Conservation (phyloP, 1,140 invertebrate species). For the Polyergus mexicanus region DNA sequence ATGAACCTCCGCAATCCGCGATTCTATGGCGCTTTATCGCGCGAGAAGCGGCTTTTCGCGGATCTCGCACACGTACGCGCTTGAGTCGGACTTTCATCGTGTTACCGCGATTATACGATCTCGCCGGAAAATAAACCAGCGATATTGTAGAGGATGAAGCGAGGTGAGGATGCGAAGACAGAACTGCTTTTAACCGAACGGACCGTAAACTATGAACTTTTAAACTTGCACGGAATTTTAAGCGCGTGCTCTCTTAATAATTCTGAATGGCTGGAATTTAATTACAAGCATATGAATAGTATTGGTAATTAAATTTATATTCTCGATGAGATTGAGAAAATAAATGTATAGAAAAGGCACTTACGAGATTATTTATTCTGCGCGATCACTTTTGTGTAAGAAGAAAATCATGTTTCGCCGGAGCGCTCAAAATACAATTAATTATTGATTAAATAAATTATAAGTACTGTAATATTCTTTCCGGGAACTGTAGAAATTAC, state of each 20-base stretch:
- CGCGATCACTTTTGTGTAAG: neutral
- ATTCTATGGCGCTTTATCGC: conserved; percentile 58
- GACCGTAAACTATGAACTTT: conserved; percentile 25
- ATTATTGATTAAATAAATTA: conserved; percentile 1
- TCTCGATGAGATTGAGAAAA: neutral
- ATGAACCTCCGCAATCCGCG: neutral
- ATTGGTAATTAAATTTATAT: neutral
- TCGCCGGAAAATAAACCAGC: conserved; percentile 45
- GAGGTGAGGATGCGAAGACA: neutral
- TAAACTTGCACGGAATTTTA: conserved; percentile 19
- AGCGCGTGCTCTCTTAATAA: conserved; percentile 25
- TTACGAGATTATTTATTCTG: neutral
- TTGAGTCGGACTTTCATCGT: conserved; percentile 30
- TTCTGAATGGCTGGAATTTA: neutral
- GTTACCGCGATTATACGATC: conserved; percentile 53
- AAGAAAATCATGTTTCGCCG: neutral
- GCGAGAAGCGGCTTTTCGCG: conserved; percentile 1
- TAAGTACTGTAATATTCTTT: neutral
- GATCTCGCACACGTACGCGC: conserved; percentile 21
- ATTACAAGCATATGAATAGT: neutral
- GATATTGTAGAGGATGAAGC: conserved; percentile 27
- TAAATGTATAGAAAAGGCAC: neutral
- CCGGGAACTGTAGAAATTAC: neutral
- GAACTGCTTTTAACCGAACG: conserved; percentile 25
- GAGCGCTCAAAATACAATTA: neutral